Evolutionary conservation across 2,797 vertebrate genomes (phyloP).

Genomic region (Siniperca undulata): DNA sequence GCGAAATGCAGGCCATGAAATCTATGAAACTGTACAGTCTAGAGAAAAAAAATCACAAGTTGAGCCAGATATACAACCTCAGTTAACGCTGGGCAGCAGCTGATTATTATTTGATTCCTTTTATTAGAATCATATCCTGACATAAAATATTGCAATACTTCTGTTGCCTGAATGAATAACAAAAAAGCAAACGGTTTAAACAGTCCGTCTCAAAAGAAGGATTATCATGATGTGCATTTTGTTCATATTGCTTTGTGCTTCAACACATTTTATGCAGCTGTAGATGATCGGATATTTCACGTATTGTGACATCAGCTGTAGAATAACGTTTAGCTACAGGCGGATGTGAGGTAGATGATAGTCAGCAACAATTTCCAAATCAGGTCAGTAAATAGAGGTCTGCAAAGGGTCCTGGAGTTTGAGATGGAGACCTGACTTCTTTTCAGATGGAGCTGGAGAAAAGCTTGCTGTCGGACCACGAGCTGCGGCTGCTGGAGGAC

Average conservation of each 20-base stretch:
- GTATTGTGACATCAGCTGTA: neutral
- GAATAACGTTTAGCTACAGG: neutral
- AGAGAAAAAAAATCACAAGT: too few species aligned
- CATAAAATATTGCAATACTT: neutral
- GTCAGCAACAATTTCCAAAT: neutral
- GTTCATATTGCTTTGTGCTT: neutral
- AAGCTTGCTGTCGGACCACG: conserved; percentile 92
- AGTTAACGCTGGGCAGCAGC: neutral
- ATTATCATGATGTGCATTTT: neutral
- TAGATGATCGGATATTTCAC: neutral
- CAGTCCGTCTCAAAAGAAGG: too few species aligned
- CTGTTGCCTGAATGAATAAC: neutral
- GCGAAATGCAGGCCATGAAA: neutral
- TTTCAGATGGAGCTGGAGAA: conserved; percentile 92
- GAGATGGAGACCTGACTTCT: neutral
- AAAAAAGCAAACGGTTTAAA: too few species aligned
- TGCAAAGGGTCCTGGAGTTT: neutral
- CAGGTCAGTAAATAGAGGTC: neutral
- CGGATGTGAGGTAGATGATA: neutral
- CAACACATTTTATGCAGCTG: too few species aligned
- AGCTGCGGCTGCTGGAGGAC: conserved; percentile 89
- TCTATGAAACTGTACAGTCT: neutral
- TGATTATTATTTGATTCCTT: neutral
- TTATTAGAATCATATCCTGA: neutral
- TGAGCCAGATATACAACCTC: neutral